Evolutionary conservation across 2,797 vertebrate species (phyloP), one percentile per base, ranked within the genome.

Genomic region (Lutjanus argentimaculatus): DNA sequence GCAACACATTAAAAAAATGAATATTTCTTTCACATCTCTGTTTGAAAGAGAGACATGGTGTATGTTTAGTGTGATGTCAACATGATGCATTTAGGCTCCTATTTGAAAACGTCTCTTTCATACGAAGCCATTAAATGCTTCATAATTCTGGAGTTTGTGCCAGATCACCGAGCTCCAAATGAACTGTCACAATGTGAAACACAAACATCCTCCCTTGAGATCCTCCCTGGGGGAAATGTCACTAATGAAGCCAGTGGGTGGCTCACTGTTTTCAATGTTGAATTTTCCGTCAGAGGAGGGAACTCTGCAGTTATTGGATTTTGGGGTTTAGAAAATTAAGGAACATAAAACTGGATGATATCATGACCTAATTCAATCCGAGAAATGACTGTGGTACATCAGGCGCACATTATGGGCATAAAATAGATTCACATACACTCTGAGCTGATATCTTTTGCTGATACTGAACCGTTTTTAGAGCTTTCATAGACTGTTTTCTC

Each of bases 181-280:
- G 8, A 83, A 62, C n/a, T 22, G 53, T 58, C 36, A 56, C 56
- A 1, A 4, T 75, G 65, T 79, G 64, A 48, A 68, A 73, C 67
- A 75, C 52, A 83, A 82, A 84, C 84, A 84, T 67, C 75, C 69
- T 83, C 58, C 53, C 2, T n/a, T 22, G 42, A 63, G 61, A 72
- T 67, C 48, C 36, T 74, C 55, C 58, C 74, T 19, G 42, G 45
- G 36, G 59, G 43, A 73, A 80, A 53, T 56, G 72, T 19, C 55
- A 21, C 59, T 45, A 75, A 82, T 80, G 72, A 76, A 63, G 71
- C 68, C 45, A 49, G 65, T 14, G 56, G 57, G 65, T 67, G 46
- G 64, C 22, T 36, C 30, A 36, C 30, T 15, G 4, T 62, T 77
- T 77, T 65, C 40, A 12, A 56, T 16, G 11, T 2, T 4, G 17